Base-by-base conservation (phyloP, 1,140 invertebrate species). In the Holcopasites calliopsidis region DNA sequence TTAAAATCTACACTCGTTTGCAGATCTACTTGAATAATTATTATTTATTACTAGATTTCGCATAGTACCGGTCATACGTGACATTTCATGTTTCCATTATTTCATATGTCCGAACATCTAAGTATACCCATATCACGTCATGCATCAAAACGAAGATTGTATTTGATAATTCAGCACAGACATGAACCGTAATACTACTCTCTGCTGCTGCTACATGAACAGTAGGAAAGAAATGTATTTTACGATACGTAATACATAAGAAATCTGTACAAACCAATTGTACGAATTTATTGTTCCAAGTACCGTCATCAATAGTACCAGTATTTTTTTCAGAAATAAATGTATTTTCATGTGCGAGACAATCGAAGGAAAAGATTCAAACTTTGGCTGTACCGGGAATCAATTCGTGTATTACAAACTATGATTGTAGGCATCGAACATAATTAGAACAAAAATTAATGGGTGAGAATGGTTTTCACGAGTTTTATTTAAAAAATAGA, bases 401-500 rank as follows among this genome's bases (percentile, higher is more conserved):
- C n/a, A 28, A 13, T 8, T 21, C 31, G 10, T 16, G 13, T n/a
- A 47, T 66, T 6, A 3, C 5, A n/a, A 16, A n/a, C 3, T 4
- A 18, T 35, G 40, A 61, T 31, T 18, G 31, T 49, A 35, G 50
- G 52, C 73, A 40, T 21, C 10, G n/a, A 35, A 33, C 3, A 3
- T 38, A 28, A 23, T 21, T 23, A 47, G 38, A 49, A 61, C 57
- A 35, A 38, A 38, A 68, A 35, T 11, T 10, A 42, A 64, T 68
- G 38, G 3, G 38, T 49, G 49, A n/a, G n/a, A 44, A 35, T 73
- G 16, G 60, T 68, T 83, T 83, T 57, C 50, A 72, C 73, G 55
- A 64, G 54, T 79, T 83, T 83, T 83, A 83, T 83, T 83, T 83
- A 83, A 79, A 83, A 84, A 82, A 77, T 77, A 84, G 77, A 80